Conservation (phyloP, 2,888 invertebrate species). For the Apocheima hispidaria region DNA sequence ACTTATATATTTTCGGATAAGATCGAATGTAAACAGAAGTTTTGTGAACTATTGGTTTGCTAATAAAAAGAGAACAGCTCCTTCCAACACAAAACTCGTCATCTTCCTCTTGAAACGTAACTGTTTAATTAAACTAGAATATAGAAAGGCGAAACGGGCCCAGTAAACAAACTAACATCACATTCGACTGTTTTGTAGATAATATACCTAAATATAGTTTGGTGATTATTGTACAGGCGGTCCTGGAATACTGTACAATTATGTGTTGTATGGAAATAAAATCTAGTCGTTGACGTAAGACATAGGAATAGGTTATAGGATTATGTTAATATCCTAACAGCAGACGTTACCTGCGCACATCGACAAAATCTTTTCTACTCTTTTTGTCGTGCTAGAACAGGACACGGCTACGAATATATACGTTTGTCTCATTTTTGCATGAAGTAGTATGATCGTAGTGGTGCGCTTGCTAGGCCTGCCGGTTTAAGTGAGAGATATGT, state of each 20-base stretch:
- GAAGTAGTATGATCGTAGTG: neutral
- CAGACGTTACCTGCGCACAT: no score
- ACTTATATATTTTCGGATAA: slow-evolving; percentile 35
- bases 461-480: neutral
- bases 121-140: neutral
- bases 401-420: no score
- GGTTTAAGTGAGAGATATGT: neutral
- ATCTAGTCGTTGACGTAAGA: slow-evolving; percentile 45
- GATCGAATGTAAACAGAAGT: neutral
- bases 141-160: neutral
- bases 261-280: slow-evolving; percentile 22
- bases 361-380: no score
- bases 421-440: no score
- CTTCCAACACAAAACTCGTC: no score
- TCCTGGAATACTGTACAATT: slow-evolving; percentile 12
- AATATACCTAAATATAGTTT: no score
- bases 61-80: neutral
- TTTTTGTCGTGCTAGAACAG: no score
- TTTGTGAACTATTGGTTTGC: neutral
- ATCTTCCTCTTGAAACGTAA: neutral
- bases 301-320: slow-evolving; percentile 33
- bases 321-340: no score
- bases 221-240: slow-evolving; percentile 11
- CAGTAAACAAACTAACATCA: neutral
- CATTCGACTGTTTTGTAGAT: neutral